Percentiles rank a stretch among this genome's conserved stretches.
Evolutionary conservation across 1,140 invertebrate genomes (phyloP).

Genomic region (Acarapis woodi): DNA sequence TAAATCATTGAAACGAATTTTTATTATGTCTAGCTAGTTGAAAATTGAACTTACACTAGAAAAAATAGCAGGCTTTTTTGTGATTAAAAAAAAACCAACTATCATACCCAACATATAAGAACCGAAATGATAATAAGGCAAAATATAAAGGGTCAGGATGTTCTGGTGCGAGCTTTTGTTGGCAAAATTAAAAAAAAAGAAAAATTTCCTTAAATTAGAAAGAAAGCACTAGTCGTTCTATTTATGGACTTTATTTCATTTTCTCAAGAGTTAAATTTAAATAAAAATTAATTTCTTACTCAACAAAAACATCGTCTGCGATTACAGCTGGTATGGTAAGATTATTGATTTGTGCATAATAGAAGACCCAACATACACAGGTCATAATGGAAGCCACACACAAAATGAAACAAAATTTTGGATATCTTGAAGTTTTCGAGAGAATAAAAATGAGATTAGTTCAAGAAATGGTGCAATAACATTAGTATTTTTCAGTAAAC

Average conservation of each 20-base stretch:
- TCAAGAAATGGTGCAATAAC: too few relatives aligned
- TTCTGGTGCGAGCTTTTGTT: neutral
- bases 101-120: constrained; percentile 11
- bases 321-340: constrained; percentile 1
- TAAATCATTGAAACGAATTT: neutral
- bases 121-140: constrained; percentile 11
- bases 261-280: neutral
- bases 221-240: neutral
- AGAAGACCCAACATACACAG: neutral
- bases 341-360: neutral
- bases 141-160: constrained; percentile 7
- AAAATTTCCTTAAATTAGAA: neutral
- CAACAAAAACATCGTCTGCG: constrained; percentile 1
- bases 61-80: constrained; percentile 1
- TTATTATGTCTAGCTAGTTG: neutral
- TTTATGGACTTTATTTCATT: neutral
- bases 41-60: constrained; percentile 7
- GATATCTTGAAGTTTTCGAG: constrained; percentile 1
- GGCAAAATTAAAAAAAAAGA: neutral
- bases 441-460: too few relatives aligned
- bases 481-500: too few relatives aligned
- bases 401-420: neutral
- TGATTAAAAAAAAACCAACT: constrained; percentile 9
- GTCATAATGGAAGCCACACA: neutral
- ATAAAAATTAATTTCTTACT: neutral